phyloP scores from a whole-genome alignment of 2,113 vertebrate genomes.

The Manacus vitellinus region DNA sequence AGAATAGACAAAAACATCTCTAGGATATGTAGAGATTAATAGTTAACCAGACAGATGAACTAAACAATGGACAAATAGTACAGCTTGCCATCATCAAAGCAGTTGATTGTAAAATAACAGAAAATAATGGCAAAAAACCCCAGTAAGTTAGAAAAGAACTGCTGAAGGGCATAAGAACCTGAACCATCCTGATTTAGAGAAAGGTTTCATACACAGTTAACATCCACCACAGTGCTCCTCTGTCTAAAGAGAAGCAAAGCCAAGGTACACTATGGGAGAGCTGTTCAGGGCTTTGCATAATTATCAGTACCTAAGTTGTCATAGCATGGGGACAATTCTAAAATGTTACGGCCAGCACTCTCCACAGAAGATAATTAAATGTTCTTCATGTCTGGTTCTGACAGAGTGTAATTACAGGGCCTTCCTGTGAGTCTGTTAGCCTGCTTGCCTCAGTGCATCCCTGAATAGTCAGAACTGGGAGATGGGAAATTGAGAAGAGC shows the following conservation, averaged over 20 bases:
- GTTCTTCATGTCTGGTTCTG: neutral
- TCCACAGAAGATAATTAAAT: neutral
- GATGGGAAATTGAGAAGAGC: neutral
- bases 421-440: neutral
- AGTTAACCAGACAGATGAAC: neutral
- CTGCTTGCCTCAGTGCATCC: neutral
- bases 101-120: neutral
- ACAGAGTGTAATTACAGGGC: neutral
- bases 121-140: neutral
- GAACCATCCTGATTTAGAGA: neutral
- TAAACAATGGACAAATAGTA: neutral
- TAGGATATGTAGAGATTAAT: neutral
- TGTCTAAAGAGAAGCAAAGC: neutral
- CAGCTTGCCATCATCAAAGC: neutral
- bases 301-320: neutral
- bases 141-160: neutral
- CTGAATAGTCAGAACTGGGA: neutral
- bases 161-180: neutral
- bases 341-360: neutral
- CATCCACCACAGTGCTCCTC: neutral
- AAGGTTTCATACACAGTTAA: neutral
- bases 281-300: neutral
- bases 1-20: neutral
- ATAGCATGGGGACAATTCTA: neutral
- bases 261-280: accelerated